Evolutionary conservation across 2,888 invertebrate genomes (phyloP).

Genomic region (Scaptomyza tumidula): DNA sequence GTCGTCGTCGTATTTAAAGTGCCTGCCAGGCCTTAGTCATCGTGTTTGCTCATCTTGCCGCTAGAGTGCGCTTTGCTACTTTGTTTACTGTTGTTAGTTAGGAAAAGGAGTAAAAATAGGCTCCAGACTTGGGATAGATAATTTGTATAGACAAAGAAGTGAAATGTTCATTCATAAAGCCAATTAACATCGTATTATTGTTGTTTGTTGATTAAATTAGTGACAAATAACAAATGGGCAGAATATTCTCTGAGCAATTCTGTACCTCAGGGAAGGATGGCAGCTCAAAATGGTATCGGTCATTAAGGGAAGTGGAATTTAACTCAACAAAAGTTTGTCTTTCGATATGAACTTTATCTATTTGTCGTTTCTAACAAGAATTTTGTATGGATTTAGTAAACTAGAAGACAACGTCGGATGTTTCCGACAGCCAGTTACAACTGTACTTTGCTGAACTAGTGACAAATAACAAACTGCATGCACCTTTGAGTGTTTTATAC

Average conservation of each 20-base stretch:
- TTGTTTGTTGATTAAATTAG: neutral
- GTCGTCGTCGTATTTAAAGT: slow-evolving; percentile 49
- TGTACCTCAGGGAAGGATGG: neutral
- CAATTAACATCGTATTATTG: neutral
- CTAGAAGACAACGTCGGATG: too few relatives aligned
- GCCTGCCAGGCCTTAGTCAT: slow-evolving; percentile 45
- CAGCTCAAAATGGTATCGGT: too few relatives aligned
- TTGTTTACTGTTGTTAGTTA: slow-evolving; percentile 27
- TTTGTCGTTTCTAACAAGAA: too few relatives aligned
- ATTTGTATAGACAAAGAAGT: neutral
- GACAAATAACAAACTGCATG: neutral
- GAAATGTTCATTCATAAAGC: neutral
- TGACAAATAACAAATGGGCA: neutral
- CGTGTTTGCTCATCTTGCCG: slow-evolving; percentile 57
- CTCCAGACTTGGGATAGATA: slow-evolving; percentile 16
- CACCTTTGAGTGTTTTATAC: slow-evolving; percentile 12
- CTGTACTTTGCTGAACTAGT: neutral
- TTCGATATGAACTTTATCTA: too few relatives aligned
- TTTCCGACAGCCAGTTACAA: too few relatives aligned
- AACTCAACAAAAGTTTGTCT: neutral
- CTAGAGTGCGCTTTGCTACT: slow-evolving; percentile 48
- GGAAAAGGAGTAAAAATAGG: slow-evolving; percentile 30
- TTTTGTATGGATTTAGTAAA: too few relatives aligned
- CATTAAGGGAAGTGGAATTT: neutral
- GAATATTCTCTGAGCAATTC: neutral